Base-by-base conservation (phyloP, 2,113 vertebrate species). In the Acrocephalus arundinaceus region DNA sequence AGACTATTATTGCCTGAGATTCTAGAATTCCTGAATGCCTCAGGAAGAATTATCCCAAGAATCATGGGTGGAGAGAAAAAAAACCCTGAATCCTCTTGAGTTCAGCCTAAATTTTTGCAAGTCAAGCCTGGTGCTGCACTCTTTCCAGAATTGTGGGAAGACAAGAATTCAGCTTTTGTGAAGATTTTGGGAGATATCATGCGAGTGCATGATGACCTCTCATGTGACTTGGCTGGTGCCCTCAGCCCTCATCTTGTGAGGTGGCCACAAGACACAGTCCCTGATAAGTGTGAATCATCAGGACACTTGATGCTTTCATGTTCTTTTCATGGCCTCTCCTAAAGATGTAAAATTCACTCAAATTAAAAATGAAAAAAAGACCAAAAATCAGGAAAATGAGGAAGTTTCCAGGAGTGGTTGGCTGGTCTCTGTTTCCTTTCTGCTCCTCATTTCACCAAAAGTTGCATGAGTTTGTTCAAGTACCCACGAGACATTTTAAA, bases 131-230 rank as follows among this genome's bases (percentile, higher is more conserved):
- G 43, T n/a, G 20, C 20, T 87, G 15, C 15, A 27, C 23, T 63
- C 15, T 30, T 75, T 35, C 28, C 70, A 72, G 70, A 85, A 59
- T 0, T 5, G 31, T 33, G 15, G 35, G n/a, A 22, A 72, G 48
- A 80, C 30, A 79, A 45, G 21, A 72, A 65, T 68, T 35, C 31
- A 37, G 15, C n/a, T 75, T 75, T 19, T 63, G 20, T 46, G 35
- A 16, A 75, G 43, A 68, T 41, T 90, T 70, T 67, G 35, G n/a
- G 14, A 46, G 15, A 27, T 66, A 33, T 30, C 39, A 46, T 18
- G 15, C 0, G 0, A 62, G 7, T 13, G 10, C 12, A 54, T 41
- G n/a, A 48, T 78, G 61, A 35, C 3, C 5, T 81, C 28, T 75
- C 48, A 15, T 25, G 18, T 71, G 66, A 46, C 31, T 62, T 74